Base-by-base conservation (phyloP, 2,113 vertebrate species). In the Rhinolophus ferrumequinum region DNA sequence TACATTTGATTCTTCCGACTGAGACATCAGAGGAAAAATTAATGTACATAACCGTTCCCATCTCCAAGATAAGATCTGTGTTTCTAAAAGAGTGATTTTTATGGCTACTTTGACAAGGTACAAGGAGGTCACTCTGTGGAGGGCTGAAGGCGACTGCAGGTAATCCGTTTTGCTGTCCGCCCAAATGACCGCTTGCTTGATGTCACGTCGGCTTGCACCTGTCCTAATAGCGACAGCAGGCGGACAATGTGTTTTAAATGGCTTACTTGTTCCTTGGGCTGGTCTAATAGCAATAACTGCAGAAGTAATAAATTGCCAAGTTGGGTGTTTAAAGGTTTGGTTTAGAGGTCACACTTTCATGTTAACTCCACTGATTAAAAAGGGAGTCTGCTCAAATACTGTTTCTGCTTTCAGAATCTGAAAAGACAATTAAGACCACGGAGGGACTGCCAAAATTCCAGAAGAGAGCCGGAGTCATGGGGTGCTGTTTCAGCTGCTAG, bases 281-380 rank as follows among this genome's bases (percentile, higher is more conserved):
- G 67, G 19, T 69, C 16, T 93, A 85, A 95, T 19, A 70, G 77
- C 47, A 41, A 41, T 93, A 56, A 82, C 41, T 60, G 15, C 73
- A 47, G 35, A 88, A 91, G 85, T 72, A 90, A 95, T 92, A 88
- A 66, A 88, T 88, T 88, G 88, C 84, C 73, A 83, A 60, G 76
- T 92, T 60, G 60, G 33, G 76, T 91, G 86, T 82, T 94, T 90
- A 85, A 76, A 93, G 93, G 77, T 91, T 97, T 84, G 26, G 22
- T 30, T 62, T 62, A 69, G 60, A 89, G 86, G 86, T 96, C 81
- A 94, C 21, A 62, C 33, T 82, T 88, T 91, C 85, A 86, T 76
- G 91, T 90, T 90, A 97, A 95, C 66, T 62, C 72, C 50, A 73
- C 21, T 81, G 94, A 97, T 96, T 93, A 96, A 94, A 97, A 94